Conservation (phyloP, 1,140 invertebrate species). For the Drosophila biarmipes region DNA sequence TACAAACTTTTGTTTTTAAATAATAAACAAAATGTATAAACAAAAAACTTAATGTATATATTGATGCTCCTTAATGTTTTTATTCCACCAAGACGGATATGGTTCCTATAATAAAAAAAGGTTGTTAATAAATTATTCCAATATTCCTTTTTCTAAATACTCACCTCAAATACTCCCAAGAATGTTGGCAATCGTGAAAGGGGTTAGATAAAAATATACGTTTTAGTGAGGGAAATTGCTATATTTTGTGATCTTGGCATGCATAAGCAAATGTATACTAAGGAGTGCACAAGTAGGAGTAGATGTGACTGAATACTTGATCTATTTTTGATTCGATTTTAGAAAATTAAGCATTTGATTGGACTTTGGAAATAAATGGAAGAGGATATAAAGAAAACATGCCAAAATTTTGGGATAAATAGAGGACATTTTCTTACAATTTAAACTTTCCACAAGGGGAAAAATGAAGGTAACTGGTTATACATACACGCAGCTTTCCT, state of each 20-base stretch:
- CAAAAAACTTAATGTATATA: neutral
- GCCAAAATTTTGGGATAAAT: conserved; percentile 43
- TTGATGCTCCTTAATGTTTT: neutral
- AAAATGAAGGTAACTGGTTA: conserved; percentile 27
- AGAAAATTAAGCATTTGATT: conserved; percentile 15
- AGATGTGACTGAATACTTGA: conserved; percentile 9
- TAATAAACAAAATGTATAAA: neutral
- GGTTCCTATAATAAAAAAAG: neutral
- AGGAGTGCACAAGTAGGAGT: conserved; percentile 8
- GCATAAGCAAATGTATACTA: conserved; percentile 24
- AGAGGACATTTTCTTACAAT: conserved; percentile 20
- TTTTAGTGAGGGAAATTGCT: conserved; percentile 1
- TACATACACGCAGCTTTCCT: conserved; percentile 67
- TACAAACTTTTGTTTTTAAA: neutral
- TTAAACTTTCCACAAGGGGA: conserved; percentile 28
- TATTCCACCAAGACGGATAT: neutral
- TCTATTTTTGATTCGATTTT: conserved; percentile 10
- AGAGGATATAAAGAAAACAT: conserved; percentile 51
- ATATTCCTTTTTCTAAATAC: neutral
- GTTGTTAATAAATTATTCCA: neutral
- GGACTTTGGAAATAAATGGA: conserved; percentile 41
- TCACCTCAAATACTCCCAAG: conserved; percentile 7
- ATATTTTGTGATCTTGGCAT: neutral
- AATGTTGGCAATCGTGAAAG: neutral
- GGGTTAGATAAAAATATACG: neutral